phyloP scores from a whole-genome alignment of 64 coral and sea anemone genomes.

The Montipora capricornis region DNA sequence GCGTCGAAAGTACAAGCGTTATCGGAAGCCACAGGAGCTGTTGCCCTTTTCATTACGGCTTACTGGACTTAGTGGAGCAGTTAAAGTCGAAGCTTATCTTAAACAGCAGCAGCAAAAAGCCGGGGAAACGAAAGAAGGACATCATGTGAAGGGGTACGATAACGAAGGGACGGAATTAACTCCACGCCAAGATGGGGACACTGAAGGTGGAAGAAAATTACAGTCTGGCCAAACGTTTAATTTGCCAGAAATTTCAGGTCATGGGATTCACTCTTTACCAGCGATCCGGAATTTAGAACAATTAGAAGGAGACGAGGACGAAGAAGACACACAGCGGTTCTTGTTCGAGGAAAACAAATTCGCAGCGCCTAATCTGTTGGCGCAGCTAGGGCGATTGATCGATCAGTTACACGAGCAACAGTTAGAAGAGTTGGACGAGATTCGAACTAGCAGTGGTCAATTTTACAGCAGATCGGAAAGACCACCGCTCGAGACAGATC shows the following conservation, averaged over 20 bases:
- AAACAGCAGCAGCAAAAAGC: slow-evolving; percentile 90
- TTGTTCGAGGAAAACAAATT: slow-evolving; percentile 99
- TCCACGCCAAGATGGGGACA: slow-evolving; percentile 24
- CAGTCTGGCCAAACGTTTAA: slow-evolving; percentile 49
- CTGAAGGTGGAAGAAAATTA: slow-evolving; percentile 60
- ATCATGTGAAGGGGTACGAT: slow-evolving; percentile 9
- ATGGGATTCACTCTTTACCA: slow-evolving; percentile 45
- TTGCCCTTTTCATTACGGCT: slow-evolving; percentile 93
- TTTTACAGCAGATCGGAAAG: slow-evolving; percentile 4
- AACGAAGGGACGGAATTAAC: neutral
- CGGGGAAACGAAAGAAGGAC: slow-evolving; percentile 35
- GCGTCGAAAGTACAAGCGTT: slow-evolving; percentile 81
- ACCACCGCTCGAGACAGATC: slow-evolving; percentile 42
- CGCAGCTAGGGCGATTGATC: slow-evolving; percentile 86
- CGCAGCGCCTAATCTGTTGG: slow-evolving; percentile 95
- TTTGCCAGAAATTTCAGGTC: slow-evolving; percentile 67
- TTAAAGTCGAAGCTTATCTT: slow-evolving; percentile 97
- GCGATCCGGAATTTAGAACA: slow-evolving; percentile 86
- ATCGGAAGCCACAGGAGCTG: slow-evolving; percentile 91
- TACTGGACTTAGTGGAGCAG: slow-evolving; percentile 96
- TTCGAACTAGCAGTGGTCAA: slow-evolving; percentile 58
- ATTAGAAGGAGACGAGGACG: slow-evolving; percentile 90
- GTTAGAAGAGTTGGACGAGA: slow-evolving; percentile 79
- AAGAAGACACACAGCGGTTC: slow-evolving; percentile 97
- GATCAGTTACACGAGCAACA: slow-evolving; percentile 85